Percentiles rank a stretch among this genome's conserved stretches.
These are phyloP conservation scores for Tridacna crocea DNA, from an alignment of 2,888 invertebrate species.

Conservation along the genomic window DNA sequence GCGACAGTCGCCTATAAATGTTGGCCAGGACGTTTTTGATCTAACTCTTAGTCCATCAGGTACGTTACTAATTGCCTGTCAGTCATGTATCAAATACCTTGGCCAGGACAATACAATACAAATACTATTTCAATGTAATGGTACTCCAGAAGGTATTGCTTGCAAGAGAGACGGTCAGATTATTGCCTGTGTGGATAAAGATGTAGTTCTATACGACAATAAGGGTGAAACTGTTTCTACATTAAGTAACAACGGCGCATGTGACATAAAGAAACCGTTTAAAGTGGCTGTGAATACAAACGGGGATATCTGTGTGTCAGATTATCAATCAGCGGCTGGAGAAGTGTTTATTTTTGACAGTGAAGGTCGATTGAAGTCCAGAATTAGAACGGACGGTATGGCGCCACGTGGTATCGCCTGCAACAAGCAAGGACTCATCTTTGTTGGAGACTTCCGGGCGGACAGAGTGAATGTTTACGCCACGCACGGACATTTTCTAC, in stretches of 20 bases:
- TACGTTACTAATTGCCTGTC: conserved; percentile 53
- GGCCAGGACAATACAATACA: conserved; percentile 21
- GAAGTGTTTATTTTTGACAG: conserved; percentile 57
- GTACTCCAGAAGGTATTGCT: conserved; percentile 49
- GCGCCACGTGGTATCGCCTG: conserved; percentile 56
- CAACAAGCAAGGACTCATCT: conserved; percentile 54
- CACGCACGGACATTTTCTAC: conserved; percentile 55
- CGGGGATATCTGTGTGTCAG: conserved; percentile 60
- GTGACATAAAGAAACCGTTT: conserved; percentile 59
- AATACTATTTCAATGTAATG: conserved; percentile 44
- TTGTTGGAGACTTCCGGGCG: conserved; percentile 53
- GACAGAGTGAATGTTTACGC: conserved; percentile 60
- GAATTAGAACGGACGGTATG: conserved; percentile 59
- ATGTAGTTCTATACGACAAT: conserved; percentile 30
- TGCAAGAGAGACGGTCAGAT: conserved; percentile 44
- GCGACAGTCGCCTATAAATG: conserved; percentile 31
- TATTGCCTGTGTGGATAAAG: conserved; percentile 38
- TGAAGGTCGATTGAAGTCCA: conserved; percentile 42
- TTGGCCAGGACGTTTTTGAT: conserved; percentile 53
- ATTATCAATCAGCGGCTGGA: conserved; percentile 55
- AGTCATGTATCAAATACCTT: conserved; percentile 40
- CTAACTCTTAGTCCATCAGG: conserved; percentile 34
- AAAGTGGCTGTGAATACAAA: conserved; percentile 54
- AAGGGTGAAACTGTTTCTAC: conserved; percentile 30
- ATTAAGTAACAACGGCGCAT: conserved; percentile 21